Evolutionary conservation across 2,888 invertebrate genomes (phyloP).

Genomic region (Stegophylla sp.): DNA sequence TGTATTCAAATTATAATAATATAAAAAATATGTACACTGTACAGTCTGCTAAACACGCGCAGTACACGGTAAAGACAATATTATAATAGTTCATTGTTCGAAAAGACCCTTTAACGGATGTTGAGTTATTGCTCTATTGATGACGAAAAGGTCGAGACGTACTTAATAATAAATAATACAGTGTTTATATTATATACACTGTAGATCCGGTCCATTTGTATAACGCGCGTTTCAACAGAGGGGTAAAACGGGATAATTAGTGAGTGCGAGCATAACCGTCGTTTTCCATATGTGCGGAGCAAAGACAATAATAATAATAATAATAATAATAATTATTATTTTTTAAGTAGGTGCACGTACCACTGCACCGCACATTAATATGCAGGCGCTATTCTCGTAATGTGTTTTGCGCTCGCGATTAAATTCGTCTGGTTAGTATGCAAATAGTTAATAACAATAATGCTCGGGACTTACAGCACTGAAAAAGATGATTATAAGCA

Average conservation of each 20-base stretch:
- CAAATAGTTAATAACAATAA: no score
- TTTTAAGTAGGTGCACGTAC: no score
- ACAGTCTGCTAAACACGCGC: not conserved
- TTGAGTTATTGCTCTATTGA: constrained; percentile 1
- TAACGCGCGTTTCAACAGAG: no score
- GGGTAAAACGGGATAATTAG: not conserved
- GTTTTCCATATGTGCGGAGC: not conserved
- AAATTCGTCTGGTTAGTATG: no score
- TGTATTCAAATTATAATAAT: not conserved
- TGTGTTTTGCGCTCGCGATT: no score
- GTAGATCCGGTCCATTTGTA: constrained; percentile 19
- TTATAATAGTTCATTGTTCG: constrained; percentile 40
- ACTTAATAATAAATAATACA: not conserved
- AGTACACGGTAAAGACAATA: not conserved
- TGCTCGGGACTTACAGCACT: no score
- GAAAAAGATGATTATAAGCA: no score
- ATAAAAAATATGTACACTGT: no score
- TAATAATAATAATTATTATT: no score
- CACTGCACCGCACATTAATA: no score
- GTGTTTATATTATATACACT: not conserved
- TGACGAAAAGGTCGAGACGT: constrained; percentile 9
- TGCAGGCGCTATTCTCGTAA: no score
- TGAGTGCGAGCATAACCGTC: not conserved
- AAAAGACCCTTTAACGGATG: constrained; percentile 19
- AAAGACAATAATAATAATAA: no score